Base-by-base conservation (phyloP, 1,140 invertebrate genomes). In the Sinella curviseta region DNA sequence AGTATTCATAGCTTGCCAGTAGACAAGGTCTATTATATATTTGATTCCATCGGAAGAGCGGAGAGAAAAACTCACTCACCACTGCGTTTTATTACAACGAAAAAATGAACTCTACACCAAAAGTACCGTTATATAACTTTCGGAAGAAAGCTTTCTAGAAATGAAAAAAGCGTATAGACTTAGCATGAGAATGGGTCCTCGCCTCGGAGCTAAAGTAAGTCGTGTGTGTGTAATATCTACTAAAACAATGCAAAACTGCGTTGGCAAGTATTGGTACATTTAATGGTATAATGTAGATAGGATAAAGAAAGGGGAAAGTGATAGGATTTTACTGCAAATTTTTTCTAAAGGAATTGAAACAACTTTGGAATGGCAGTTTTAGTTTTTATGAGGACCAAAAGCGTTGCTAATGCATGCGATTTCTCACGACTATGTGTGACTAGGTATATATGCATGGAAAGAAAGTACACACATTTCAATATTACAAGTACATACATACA, bases 291-390 rank as follows among this genome's bases (percentile, higher is more conserved):
- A n/a, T n/a, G n/a, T n/a, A n/a, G n/a, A n/a, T n/a, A n/a, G n/a
- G n/a, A n/a, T n/a, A n/a, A n/a, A n/a, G n/a, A n/a, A n/a, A n/a
- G n/a, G n/a, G n/a, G n/a, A n/a, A 65, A 65, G 57, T 65, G 57
- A 65, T 65, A 65, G 14, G 57, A 65, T 65, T 65, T 65, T 65
- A 65, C 14, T 65, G 24, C 57, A 4, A 26, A n/a, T 65, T 65
- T 65, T 65, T 65, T 26, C 39, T 48, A 20, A 65, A 14, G 14
- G 16, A 16, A 65, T 26, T 65, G 57, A 65, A 65, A 65, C 57
- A 65, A 65, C 16, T 65, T 65, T 65, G 57, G 24, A 65, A 65
- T 48, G 24, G 57, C 26, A 17, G 57, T 65, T 65, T 65, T 48
- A 48, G 39, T 48, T 65, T 65, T 65, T 65, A 65, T 65, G 26